A percentile compares a stretch with the other conserved stretches of the same genome.
These are phyloP conservation scores for Ctenopoma multispine DNA, from an alignment of 2,797 vertebrate genomes.

Conservation along the genomic window DNA sequence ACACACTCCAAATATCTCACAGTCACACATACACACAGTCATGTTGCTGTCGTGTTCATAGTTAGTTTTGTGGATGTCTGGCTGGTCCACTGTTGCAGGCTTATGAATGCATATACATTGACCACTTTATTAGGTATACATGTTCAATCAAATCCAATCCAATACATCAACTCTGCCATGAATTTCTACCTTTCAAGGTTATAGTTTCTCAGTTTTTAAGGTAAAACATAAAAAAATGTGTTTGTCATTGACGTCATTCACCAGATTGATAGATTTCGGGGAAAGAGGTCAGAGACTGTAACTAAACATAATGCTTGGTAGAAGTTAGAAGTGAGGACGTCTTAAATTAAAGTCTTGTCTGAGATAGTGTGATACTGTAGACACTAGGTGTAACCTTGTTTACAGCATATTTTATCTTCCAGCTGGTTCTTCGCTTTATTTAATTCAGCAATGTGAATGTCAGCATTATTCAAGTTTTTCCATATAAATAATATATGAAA, in stretches of 20 bases:
- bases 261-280: too few species aligned
- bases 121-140: too few species aligned
- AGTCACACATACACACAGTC: constrained; percentile 7
- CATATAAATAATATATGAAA: too few species aligned
- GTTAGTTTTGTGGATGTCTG: constrained; percentile 41
- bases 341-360: constrained; percentile 32
- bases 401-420: not conserved
- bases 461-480: too few species aligned
- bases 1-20: constrained; percentile 20
- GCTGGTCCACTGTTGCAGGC: not conserved
- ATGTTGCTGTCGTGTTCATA: constrained; percentile 13
- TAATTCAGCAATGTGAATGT: constrained; percentile 1
- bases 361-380: not conserved
- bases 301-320: not conserved
- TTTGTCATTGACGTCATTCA: too few species aligned
- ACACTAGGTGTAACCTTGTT: not conserved
- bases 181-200: too few species aligned
- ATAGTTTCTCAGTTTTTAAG: too few species aligned
- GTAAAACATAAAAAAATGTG: too few species aligned
- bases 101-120: not conserved
- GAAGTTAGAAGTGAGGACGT: constrained; percentile 5
- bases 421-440: constrained; percentile 21
- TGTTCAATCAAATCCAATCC: too few species aligned
- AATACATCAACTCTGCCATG: too few species aligned
- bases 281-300: not conserved